Evolutionary conservation across 2,888 invertebrate genomes (phyloP), one percentile per base, ranked within the genome.

Genomic region (Eutolmus rufibarbis): DNA sequence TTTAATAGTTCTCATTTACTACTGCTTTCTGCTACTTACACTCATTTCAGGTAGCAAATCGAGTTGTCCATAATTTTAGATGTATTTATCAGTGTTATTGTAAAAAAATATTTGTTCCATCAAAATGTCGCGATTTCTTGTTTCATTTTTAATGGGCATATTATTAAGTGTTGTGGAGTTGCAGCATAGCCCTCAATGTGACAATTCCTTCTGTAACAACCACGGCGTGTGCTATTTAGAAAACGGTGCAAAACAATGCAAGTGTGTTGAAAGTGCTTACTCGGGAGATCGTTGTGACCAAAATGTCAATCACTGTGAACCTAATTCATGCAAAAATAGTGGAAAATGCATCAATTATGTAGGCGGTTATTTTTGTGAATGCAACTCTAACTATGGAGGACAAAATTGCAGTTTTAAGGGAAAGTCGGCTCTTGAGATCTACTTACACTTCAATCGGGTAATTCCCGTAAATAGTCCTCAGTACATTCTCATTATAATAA

Each of bases 391-490:
- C 9, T 84, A 51, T 76, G 77, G 31, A 5, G 87, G 84, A n/a
- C 85, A 87, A 46, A 77, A 85, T 66, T 87, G 87, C 46, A 79
- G 79, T 51, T 40, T 57, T 23, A 37, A n/a, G 7, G 28, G 9
- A 0, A 57, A 57, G 7, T 12, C 14, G 16, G 2, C 12, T 28
- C 19, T 88, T 88, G 79, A 77, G 3, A 31, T 88, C 5, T 19
- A 87, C 23, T n/a, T 88, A 14, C 87, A 77, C 56, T 88, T 87
- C 46, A 88, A 88, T 28, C 12, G 51, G 16, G 28, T 79, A 16
- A 12, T 51, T 16, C 51, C 8, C 46, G 74, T 88, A 14, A 87
- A 87, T 51, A 43, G 12, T 5, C 16, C 43, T 9, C 43, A 86
- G 28, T 76, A 86, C 43, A 16, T 88, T 40, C 43, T 88, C n/a